Base-by-base conservation (phyloP, 1,140 invertebrate genomes). In the Sesamia nonagrioides region DNA sequence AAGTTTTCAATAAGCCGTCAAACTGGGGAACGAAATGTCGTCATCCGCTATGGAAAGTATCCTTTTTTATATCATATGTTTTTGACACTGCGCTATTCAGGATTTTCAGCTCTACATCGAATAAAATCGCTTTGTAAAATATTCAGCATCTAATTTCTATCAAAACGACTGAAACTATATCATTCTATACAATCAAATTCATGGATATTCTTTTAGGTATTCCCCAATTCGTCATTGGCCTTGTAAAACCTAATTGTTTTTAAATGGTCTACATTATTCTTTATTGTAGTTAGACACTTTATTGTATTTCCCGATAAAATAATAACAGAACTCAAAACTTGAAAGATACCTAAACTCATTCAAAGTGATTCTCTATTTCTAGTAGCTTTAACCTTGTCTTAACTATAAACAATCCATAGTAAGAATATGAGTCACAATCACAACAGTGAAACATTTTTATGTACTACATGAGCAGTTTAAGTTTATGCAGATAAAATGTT, bases 11-110 rank as follows among this genome's bases (percentile, higher is more conserved):
- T 81, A 93, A 89, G 42, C 90, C 92, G 88, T 92, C 96, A 97
- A 96, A 95, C 96, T 96, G 97, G 97, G 97, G 91, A 97, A 97
- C 95, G 97, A 97, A 96, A 97, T 98, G 97, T 98, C 97, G 89
- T 96, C 97, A 75, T 96, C 97, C 84, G 96, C 97, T 86, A 98
- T 98, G 97, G 97, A 98, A 96, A 98, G 97, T 98, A 97, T 97
- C 97, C 97, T 97, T 97, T 96, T 95, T 81, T 60, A 80, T 18
- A 21, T 75, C 42, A 15, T 56, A 60, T 33, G 40, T 63, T 75
- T 56, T 52, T 61, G 40, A 63, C 40, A 63, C 42, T 74, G 13
- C 7, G 21, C 37, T 66, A 42, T 42, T 66, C n/a, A 42, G 21
- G 17, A 33, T 58, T 66, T 66, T 21, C 37, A 42, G 17, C 35